phyloP scores from a whole-genome alignment of 2,888 invertebrate genomes.

The Neoaliturus tenellus region DNA sequence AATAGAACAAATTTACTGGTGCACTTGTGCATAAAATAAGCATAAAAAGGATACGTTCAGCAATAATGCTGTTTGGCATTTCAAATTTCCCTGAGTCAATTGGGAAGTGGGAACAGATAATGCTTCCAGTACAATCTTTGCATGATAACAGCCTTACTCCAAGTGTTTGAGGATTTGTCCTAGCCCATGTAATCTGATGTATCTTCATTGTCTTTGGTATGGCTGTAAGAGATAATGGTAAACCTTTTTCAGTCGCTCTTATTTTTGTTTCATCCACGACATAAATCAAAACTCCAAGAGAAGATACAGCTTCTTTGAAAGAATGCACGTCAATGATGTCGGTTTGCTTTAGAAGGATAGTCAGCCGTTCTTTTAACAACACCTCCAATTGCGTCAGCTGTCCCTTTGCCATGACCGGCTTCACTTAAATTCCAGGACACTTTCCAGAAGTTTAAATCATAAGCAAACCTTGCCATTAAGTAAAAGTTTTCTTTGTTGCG shows the following conservation, averaged over 20 bases:
- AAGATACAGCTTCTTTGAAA: neutral
- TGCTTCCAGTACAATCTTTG: neutral
- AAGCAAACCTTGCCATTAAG: slow-evolving; percentile 30
- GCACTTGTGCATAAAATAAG: neutral
- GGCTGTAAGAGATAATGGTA: neutral
- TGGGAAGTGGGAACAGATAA: neutral
- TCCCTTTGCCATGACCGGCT: neutral
- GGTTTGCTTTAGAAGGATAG: neutral
- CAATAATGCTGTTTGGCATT: neutral
- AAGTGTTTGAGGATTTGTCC: neutral
- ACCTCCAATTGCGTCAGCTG: slow-evolving; percentile 2
- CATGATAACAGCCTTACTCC: neutral
- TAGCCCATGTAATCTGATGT: neutral
- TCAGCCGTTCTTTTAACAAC: neutral
- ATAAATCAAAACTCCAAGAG: neutral
- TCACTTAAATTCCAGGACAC: slow-evolving; percentile 24
- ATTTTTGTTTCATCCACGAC: neutral
- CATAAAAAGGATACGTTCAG: slow-evolving; percentile 4
- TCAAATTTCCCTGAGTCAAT: slow-evolving; percentile 27
- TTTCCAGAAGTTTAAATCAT: slow-evolving; percentile 30
- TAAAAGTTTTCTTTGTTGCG: slow-evolving; percentile 25
- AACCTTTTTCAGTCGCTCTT: neutral
- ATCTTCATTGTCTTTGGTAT: neutral
- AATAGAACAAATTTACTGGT: neutral
- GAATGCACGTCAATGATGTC: neutral